Conservation (phyloP, 2,797 vertebrate genomes). For the Bryconaethiops microstoma region DNA sequence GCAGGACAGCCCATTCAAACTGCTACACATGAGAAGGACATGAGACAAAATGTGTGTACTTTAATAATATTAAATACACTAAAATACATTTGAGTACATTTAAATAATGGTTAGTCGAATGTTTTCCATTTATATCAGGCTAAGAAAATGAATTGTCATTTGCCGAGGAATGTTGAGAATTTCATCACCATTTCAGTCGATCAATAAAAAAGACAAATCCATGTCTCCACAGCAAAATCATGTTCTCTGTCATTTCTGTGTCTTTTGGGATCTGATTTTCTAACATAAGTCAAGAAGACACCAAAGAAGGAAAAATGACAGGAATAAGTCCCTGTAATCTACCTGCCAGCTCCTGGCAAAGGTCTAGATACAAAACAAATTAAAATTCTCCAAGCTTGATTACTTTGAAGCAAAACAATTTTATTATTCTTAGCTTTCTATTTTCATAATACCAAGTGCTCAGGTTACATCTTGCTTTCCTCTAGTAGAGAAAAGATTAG, state of each 20-base stretch:
- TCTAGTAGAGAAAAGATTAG: conserved; percentile 49
- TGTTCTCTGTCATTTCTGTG: background rate
- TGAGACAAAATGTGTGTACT: too few relatives aligned
- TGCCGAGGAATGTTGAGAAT: background rate
- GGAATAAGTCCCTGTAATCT: conserved; percentile 63
- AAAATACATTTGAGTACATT: too few relatives aligned
- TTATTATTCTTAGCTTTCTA: conserved; percentile 43
- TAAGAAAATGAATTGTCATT: background rate
- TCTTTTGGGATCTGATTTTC: conserved; percentile 43
- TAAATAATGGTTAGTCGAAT: background rate
- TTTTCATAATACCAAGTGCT: conserved; percentile 23
- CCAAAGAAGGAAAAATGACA: conserved; percentile 60
- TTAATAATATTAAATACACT: too few relatives aligned
- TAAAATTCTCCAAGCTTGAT: conserved; percentile 59
- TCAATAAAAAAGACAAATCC: background rate
- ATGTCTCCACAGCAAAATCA: background rate
- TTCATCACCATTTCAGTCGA: background rate
- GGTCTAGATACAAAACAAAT: conserved; percentile 66
- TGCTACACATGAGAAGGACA: too few relatives aligned
- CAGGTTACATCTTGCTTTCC: conserved; percentile 58
- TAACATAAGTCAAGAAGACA: conserved; percentile 66
- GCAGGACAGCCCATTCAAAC: too few relatives aligned
- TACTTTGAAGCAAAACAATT: conserved; percentile 57
- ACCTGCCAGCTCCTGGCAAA: conserved; percentile 67
- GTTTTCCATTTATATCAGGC: background rate